These are phyloP conservation scores for Pipistrellus pygmaeus DNA, from an alignment of 2,797 vertebrate species.

Conservation along the genomic window DNA sequence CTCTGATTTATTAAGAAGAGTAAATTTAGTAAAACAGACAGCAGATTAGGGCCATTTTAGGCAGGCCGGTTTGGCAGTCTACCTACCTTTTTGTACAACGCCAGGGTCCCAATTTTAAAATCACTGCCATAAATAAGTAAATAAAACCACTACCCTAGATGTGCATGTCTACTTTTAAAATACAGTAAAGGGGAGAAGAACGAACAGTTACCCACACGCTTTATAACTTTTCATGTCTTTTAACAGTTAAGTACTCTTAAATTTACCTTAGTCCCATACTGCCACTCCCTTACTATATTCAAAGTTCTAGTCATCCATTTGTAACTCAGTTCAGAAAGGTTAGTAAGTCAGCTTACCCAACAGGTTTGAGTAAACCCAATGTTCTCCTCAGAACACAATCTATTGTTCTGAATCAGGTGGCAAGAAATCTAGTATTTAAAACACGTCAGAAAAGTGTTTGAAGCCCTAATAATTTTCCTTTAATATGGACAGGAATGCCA, in stretches of 20 bases:
- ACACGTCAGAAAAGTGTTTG: background rate
- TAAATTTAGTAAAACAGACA: conserved; percentile 1
- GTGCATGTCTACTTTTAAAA: background rate
- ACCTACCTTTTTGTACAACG: background rate
- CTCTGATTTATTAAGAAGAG: background rate
- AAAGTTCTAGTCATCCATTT: background rate
- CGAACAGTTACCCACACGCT: background rate
- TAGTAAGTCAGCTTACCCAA: background rate
- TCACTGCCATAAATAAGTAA: background rate
- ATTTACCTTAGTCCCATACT: background rate
- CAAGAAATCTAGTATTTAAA: conserved; percentile 17
- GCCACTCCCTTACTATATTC: background rate
- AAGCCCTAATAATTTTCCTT: conserved; percentile 1
- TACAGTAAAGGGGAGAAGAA: background rate
- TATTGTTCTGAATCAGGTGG: background rate
- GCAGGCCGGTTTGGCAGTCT: background rate
- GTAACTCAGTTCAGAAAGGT: background rate
- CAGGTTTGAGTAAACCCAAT: background rate
- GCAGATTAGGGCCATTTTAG: background rate
- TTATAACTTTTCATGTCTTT: background rate
- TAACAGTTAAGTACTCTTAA: background rate
- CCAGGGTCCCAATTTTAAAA: background rate
- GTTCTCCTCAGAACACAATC: background rate
- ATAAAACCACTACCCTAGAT: background rate
- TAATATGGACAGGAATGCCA: background rate